A percentile compares a stretch with the other conserved stretches of the same genome.
phyloP scores from a whole-genome alignment of 2,888 invertebrate species.

The Euproctis similis region DNA sequence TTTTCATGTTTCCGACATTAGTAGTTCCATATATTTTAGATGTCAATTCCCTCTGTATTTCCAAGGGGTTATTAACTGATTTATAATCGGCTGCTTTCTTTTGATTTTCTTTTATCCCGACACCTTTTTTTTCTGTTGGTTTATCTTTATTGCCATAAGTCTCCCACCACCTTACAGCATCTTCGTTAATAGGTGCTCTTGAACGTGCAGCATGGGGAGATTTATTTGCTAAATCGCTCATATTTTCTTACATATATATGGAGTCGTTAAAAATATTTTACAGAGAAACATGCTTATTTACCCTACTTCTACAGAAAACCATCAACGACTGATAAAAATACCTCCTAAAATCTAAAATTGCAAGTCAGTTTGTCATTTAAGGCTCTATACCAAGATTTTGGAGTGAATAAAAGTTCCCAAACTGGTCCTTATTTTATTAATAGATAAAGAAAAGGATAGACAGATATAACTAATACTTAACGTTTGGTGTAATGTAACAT shows the following conservation, averaged over 20 bases:
- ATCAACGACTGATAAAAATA: conserved; percentile 22
- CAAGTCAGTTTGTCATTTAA: conserved; percentile 30
- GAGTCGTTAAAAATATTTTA: no score
- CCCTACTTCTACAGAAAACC: conserved; percentile 11
- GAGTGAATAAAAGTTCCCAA: background rate
- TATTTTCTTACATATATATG: no score
- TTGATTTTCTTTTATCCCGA: conserved; percentile 11
- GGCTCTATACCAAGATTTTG: conserved; percentile 11
- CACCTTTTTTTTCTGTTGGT: conserved; percentile 18
- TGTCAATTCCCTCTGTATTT: conserved; percentile 26
- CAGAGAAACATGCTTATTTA: no score
- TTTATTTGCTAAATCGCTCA: conserved; percentile 34
- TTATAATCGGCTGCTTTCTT: conserved; percentile 23
- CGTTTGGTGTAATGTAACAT: conserved; percentile 7
- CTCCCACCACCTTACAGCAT: conserved; percentile 52
- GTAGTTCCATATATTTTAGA: conserved; percentile 26
- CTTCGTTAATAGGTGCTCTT: conserved; percentile 50
- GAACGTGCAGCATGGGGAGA: conserved; percentile 49
- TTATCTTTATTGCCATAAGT: conserved; percentile 26
- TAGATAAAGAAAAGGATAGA: background rate
- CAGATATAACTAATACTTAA: conserved; percentile 10
- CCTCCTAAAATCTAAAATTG: conserved; percentile 17
- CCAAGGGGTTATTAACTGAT: conserved; percentile 29
- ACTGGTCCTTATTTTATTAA: conserved; percentile 12
- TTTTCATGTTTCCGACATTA: conserved; percentile 21